Evolutionary conservation across 1,140 invertebrate species (phyloP).

Genomic region (Aphaenogaster rudis): DNA sequence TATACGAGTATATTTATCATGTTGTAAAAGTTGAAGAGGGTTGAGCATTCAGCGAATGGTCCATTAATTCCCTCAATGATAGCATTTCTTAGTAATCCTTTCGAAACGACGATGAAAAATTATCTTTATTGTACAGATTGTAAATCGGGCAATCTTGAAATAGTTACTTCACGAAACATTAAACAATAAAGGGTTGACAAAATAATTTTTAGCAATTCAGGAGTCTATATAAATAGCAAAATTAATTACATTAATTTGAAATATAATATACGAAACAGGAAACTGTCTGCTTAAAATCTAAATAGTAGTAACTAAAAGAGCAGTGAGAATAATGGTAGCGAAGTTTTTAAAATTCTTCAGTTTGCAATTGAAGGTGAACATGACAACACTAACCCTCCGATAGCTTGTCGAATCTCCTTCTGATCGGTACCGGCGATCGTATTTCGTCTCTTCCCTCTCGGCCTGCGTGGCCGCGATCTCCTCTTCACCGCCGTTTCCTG

Average conservation of each 20-base stretch:
- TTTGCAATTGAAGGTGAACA: neutral
- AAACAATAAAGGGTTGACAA: neutral
- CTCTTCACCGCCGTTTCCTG: constrained; percentile 89
- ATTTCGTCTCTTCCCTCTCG: constrained; percentile 94
- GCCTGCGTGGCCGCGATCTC: constrained; percentile 91
- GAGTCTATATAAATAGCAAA: no score
- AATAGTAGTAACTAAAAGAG: neutral
- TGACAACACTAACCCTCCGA: constrained; percentile 90
- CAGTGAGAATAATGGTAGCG: neutral
- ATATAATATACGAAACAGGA: neutral
- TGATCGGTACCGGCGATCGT: constrained; percentile 96
- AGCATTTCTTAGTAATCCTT: constrained; percentile 1
- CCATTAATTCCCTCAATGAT: constrained; percentile 28
- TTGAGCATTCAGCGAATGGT: neutral
- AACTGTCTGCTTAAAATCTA: neutral
- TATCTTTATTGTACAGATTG: neutral
- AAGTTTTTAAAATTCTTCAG: neutral
- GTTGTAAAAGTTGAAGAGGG: constrained; percentile 12
- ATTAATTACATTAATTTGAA: neutral
- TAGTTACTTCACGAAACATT: neutral
- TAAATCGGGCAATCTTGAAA: neutral
- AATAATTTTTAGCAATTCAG: neutral
- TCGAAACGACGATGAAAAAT: neutral
- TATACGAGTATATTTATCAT: constrained; percentile 40
- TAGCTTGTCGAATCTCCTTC: constrained; percentile 93